phyloP scores from a whole-genome alignment of 2,113 vertebrate species.

The Cynocephalus volans region DNA sequence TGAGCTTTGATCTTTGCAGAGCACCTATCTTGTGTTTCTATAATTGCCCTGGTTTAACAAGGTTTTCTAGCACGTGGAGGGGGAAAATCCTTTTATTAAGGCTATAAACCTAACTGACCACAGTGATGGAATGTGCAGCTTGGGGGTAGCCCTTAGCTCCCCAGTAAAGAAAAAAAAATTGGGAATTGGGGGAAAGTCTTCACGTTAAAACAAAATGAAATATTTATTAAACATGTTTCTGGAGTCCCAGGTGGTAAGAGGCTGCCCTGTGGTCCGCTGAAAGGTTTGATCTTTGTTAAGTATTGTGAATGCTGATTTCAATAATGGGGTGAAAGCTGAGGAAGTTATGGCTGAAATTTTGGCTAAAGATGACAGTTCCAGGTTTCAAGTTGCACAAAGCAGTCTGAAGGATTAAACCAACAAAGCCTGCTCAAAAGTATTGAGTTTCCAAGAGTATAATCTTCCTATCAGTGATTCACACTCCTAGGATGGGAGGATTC shows the following conservation, averaged over 20 bases:
- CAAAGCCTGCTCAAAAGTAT: slow-evolving; percentile 92
- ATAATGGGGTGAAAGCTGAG: slow-evolving; percentile 91
- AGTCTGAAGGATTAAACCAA: slow-evolving; percentile 92
- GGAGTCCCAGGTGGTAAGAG: slow-evolving; percentile 89
- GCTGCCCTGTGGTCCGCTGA: slow-evolving; percentile 88
- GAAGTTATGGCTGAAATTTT: slow-evolving; percentile 93
- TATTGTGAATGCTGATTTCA: slow-evolving; percentile 90
- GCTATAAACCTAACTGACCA: slow-evolving; percentile 88
- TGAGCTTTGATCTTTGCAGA: slow-evolving; percentile 89
- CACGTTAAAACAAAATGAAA: slow-evolving; percentile 88
- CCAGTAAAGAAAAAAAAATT: slow-evolving; percentile 58
- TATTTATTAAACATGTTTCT: slow-evolving; percentile 90
- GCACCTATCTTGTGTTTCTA: slow-evolving; percentile 88
- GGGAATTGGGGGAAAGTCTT: slow-evolving; percentile 71
- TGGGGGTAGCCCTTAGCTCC: slow-evolving; percentile 76
- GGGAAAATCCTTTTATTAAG: slow-evolving; percentile 88
- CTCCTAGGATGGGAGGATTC: slow-evolving; percentile 88
- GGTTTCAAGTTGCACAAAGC: slow-evolving; percentile 91
- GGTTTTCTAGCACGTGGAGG: slow-evolving; percentile 86
- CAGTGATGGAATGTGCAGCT: slow-evolving; percentile 83
- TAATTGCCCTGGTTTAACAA: slow-evolving; percentile 90
- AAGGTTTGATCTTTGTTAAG: slow-evolving; percentile 92
- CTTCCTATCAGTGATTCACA: slow-evolving; percentile 88
- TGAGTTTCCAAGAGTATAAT: slow-evolving; percentile 92
- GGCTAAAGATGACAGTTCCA: slow-evolving; percentile 92